A percentile compares a stretch with the other conserved stretches of the same genome.
Conservation (phyloP, 92 coral and sea anemone genomes). For the Anthopleura xanthogrammica region DNA sequence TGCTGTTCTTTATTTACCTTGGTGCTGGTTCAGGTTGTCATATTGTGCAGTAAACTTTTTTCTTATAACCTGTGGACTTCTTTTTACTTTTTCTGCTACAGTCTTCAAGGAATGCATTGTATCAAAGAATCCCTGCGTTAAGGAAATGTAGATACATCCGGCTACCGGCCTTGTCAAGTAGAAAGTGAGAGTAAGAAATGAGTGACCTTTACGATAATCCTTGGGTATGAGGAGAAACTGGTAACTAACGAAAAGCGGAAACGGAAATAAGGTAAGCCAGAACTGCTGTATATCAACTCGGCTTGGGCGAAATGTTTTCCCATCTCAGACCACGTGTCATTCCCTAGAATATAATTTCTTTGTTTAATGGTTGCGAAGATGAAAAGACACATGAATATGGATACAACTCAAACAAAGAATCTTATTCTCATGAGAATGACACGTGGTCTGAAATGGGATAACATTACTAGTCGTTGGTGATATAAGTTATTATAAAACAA, state of each 20-base stretch:
- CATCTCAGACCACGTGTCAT: too few relatives aligned
- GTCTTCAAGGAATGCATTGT: slow-evolving; percentile 75
- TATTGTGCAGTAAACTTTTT: slow-evolving; percentile 58
- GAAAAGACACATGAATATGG: too few relatives aligned
- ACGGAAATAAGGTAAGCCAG: not conserved
- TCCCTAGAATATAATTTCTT: too few relatives aligned
- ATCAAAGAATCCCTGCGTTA: not conserved
- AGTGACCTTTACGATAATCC: not conserved
- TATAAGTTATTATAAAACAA: too few relatives aligned
- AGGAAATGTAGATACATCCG: not conserved
- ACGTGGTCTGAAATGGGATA: too few relatives aligned
- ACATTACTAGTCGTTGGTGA: too few relatives aligned
- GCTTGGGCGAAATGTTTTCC: too few relatives aligned
- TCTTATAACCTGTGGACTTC: slow-evolving; percentile 90
- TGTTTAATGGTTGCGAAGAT: too few relatives aligned
- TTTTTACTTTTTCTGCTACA: slow-evolving; percentile 87
- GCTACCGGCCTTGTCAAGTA: slow-evolving; percentile 15
- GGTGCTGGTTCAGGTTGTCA: slow-evolving; percentile 28
- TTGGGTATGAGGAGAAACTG: not conserved
- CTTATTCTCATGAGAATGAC: too few relatives aligned
- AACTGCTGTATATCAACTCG: too few relatives aligned
- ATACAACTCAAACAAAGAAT: too few relatives aligned
- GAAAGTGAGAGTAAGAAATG: not conserved
- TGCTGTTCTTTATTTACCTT: slow-evolving; percentile 49
- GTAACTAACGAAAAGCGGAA: not conserved